These are phyloP conservation scores for Hypomesus transpacificus DNA, from an alignment of 2,113 vertebrate species.

Conservation along the genomic window DNA sequence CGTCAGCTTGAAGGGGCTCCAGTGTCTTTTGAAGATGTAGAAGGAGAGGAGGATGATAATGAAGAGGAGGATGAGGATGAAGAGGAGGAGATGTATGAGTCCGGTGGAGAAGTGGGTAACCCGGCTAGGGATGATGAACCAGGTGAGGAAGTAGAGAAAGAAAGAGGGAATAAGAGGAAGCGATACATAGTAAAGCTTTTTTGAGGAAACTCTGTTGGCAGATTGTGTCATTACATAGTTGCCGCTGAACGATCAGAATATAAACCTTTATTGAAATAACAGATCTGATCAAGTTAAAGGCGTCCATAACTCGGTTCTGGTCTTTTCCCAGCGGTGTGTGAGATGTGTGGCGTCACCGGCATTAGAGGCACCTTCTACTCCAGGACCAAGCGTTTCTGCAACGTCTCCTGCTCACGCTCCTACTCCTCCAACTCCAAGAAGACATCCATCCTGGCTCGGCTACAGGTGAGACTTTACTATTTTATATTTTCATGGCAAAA, in stretches of 20 bases:
- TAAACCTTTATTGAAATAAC: neutral
- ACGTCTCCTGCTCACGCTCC: constrained; percentile 86
- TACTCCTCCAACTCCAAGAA: constrained; percentile 96
- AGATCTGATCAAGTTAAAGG: neutral
- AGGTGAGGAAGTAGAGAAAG: constrained; percentile 31
- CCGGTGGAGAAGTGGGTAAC: neutral
- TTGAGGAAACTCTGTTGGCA: neutral
- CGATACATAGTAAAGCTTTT: neutral
- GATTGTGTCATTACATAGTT: neutral
- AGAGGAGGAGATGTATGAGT: constrained; percentile 4
- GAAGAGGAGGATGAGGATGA: neutral
- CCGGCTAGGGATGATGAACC: constrained; percentile 21
- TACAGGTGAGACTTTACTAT: constrained; percentile 74
- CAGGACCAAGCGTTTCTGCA: constrained; percentile 95
- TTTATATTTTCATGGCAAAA: neutral
- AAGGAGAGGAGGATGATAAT: constrained; percentile 10
- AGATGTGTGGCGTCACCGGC: constrained; percentile 89
- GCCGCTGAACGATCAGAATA: neutral
- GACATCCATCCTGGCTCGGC: constrained; percentile 83
- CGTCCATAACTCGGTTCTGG: neutral
- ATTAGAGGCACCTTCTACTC: constrained; percentile 84
- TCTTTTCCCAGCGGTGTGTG: constrained; percentile 78
- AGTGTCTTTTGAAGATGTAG: neutral
- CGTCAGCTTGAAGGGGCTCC: constrained; percentile 9
- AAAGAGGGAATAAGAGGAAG: neutral